phyloP scores from a whole-genome alignment of 64 coral and sea anemone species.

The Pocillopora damicornis region DNA sequence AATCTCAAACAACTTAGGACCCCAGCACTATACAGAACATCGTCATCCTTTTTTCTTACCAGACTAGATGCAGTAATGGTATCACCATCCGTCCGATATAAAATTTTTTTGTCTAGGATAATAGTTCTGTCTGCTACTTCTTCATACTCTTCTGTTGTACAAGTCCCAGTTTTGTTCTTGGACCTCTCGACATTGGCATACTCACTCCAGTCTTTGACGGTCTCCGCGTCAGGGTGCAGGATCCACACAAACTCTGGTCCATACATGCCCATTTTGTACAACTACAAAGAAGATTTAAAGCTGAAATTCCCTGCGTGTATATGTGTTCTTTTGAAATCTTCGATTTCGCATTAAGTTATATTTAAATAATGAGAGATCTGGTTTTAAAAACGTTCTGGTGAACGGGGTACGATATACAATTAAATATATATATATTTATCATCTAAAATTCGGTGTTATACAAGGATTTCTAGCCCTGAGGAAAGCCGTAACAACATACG shows the following conservation, averaged over 20 bases:
- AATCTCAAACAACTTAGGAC: neutral
- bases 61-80: neutral
- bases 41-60: neutral
- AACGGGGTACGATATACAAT: too few species aligned
- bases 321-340: neutral
- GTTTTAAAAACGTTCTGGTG: too few species aligned
- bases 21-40: neutral
- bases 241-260: constrained; percentile 29
- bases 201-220: neutral
- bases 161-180: neutral
- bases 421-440: too few species aligned
- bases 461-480: too few species aligned
- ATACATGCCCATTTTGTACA: constrained; percentile 8
- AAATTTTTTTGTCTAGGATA: neutral
- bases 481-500: too few species aligned
- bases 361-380: too few species aligned
- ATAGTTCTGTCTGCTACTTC: neutral
- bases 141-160: constrained; percentile 1
- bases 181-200: neutral
- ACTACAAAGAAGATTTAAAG: neutral
- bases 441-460: too few species aligned
- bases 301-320: neutral
- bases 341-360: too few species aligned
- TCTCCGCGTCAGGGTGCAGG: neutral
- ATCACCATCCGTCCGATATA: neutral